Conservation (phyloP, 2,797 vertebrate species). For the Coccyzus lansbergi region DNA sequence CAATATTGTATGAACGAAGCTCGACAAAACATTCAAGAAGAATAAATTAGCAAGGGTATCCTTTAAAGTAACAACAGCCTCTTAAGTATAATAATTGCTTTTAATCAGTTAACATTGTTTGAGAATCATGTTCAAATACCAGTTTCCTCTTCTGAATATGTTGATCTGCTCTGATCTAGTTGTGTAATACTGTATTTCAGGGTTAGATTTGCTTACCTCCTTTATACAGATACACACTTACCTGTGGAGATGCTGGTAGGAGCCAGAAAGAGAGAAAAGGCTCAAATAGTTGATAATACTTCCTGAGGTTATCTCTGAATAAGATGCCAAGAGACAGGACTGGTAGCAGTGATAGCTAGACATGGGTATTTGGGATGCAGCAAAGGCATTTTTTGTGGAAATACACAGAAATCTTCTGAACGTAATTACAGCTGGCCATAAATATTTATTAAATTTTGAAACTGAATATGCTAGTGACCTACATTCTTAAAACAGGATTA, state of each 20-base stretch:
- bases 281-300: neutral
- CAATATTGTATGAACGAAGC: neutral
- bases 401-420: neutral
- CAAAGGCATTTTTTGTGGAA: neutral
- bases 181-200: neutral
- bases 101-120: neutral
- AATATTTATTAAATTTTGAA: constrained; percentile 46
- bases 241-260: neutral
- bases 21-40: neutral
- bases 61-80: neutral
- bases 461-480: neutral
- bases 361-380: neutral
- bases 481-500: constrained; percentile 6
- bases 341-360: neutral
- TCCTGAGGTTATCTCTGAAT: neutral
- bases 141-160: neutral
- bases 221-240: neutral
- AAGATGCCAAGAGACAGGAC: neutral
- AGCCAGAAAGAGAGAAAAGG: neutral
- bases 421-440: neutral
- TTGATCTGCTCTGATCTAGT: neutral
- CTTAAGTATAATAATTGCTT: neutral
- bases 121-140: neutral
- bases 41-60: neutral
- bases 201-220: neutral